Base-by-base conservation (phyloP, 2,113 vertebrate species). In the Bubalus kerabau region DNA sequence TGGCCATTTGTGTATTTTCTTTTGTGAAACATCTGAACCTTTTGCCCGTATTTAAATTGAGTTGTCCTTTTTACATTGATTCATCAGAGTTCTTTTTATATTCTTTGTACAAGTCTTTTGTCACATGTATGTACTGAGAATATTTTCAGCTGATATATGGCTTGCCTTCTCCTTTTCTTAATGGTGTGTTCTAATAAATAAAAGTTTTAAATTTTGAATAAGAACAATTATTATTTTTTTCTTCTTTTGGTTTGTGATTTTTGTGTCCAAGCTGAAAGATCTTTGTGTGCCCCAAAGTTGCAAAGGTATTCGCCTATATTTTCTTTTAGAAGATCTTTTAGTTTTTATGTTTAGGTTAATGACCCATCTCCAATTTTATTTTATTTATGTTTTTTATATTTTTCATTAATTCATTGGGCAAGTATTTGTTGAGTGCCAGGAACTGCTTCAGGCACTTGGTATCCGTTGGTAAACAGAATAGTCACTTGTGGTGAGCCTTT, bases 331-430 rank as follows among this genome's bases (percentile, higher is more conserved):
- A 85, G 32, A 52, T 87, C 52, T 91, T 95, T 92, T 84, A 85
- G 48, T 74, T 95, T 87, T 94, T 74, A 46, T 92, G 60, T 92
- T 97, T 96, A 85, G 57, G 12, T 85, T 96, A 87, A 36, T 92
- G 76, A 84, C 80, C 26, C 14, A 56, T 91, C 59, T 96, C 30
- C 7, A 71, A 21, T 96, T 94, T 94, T 21, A 26, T 96, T 94
- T 94, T 12, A 62, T 52, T 91, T 43, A 54, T 87, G 26, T 10
- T 48, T 62, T 87, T 95, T 89, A 12, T 40, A 40, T 43, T 93
- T 93, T 21, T 64, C 30, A 19, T 95, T 95, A 91, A 91, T 84
- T 90, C 23, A 64, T 28, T 78, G 32, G 23, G 23, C n/a, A 90
- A 24, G 48, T 89, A 83, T 60, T 76, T 87, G 71, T 46, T 86